A percentile compares a stretch with the other conserved stretches of the same genome.
phyloP scores from a whole-genome alignment of 2,113 vertebrate genomes.

The Sorex araneus region DNA sequence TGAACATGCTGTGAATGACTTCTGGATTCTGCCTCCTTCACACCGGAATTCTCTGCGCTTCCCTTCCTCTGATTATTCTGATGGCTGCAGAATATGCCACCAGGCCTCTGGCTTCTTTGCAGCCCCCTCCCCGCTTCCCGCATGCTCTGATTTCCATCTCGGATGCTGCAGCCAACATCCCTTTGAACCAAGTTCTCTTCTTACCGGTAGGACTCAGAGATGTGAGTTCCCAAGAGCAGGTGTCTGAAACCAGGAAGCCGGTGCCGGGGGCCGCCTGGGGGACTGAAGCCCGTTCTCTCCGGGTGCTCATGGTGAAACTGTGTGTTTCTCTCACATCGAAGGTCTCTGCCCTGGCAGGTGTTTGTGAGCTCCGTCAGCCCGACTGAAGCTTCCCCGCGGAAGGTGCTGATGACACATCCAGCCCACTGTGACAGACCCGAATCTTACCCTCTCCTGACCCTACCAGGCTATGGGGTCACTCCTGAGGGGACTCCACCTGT shows the following conservation, averaged over 20 bases:
- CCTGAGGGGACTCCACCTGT: neutral
- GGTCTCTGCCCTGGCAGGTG: no score
- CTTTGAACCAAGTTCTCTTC: conserved; percentile 10
- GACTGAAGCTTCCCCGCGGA: neutral
- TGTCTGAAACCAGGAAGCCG: conserved; percentile 30
- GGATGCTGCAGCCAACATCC: neutral
- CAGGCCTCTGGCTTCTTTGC: neutral
- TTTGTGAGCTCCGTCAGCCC: neutral
- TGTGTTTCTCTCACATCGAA: neutral
- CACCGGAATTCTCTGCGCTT: neutral
- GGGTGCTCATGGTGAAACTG: neutral
- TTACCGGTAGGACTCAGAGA: conserved; percentile 39
- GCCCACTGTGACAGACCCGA: neutral
- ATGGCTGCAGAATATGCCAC: neutral
- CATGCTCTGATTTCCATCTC: neutral
- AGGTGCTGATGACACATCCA: neutral
- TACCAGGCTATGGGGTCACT: neutral
- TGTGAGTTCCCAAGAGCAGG: neutral
- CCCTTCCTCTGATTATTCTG: neutral
- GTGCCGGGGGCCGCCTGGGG: neutral
- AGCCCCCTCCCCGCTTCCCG: neutral
- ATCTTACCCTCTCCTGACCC: neutral
- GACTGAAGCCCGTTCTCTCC: neutral
- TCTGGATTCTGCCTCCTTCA: conserved; percentile 26
- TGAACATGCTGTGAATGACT: neutral